Evolutionary conservation across 1,140 invertebrate species (phyloP), one percentile per base, ranked within the genome.

Genomic region (Vanessa tameamea): DNA sequence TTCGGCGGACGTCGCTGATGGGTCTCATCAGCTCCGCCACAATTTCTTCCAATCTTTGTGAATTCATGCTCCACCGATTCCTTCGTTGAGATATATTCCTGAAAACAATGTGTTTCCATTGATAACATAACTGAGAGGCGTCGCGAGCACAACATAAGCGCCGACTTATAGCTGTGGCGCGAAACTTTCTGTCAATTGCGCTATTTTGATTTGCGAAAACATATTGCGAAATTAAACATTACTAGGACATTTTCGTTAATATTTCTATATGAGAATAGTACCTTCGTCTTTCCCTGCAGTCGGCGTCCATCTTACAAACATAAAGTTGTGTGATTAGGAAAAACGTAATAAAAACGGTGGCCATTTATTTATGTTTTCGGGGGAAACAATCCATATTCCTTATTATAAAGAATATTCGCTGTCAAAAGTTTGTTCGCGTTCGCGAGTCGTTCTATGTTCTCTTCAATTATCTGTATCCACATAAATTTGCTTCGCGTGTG

Each of bases 291-390:
- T 82, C 78, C 65, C 73, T 76, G 69, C 51, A 80, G 74, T 87
- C 86, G 84, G 86, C 90, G 82, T 92, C 90, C 90, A 92, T 92
- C 87, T 92, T 90, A 91, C 69, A 87, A 90, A 88, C 84, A 92
- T 87, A 83, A 81, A 89, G 87, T 85, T 77, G 80, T 80, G 78
- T 76, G 82, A 87, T 84, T 85, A 92, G 82, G 84, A 90, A 85
- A 80, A 91, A 87, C 86, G 87, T 90, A 90, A 91, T 77, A 86
- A 85, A 78, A 89, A 91, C 88, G 89, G 90, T 92, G 90, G 85
- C 89, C 89, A 92, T 91, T 92, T 92, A 91, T 91, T 91, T 90
- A 87, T 80, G 87, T 91, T 92, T 92, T 91, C 64, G 73, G 74
- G 73, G 82, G 86, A 87, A 82, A 90, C 81, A 85, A 68, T 55